Evolutionary conservation across 2,113 vertebrate genomes (phyloP).

Genomic region (Myrmecobius fasciatus): DNA sequence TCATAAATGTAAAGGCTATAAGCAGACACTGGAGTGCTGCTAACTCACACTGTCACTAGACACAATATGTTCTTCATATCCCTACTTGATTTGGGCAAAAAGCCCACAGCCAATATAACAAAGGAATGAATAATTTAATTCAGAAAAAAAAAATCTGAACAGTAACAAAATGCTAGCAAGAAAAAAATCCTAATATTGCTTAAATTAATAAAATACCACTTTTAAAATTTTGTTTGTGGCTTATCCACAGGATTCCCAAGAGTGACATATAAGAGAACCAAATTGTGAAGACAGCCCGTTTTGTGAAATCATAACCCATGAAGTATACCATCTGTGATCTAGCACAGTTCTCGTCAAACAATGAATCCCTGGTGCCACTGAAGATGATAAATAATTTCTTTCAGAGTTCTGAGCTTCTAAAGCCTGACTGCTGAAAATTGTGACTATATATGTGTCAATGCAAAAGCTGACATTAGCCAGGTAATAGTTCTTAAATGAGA

Average conservation of each 20-base stretch:
- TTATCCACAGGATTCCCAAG: slow-evolving; percentile 13
- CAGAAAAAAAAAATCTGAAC: neutral
- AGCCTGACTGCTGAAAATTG: slow-evolving; percentile 12
- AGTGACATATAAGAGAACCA: slow-evolving; percentile 29
- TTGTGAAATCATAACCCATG: slow-evolving; percentile 42
- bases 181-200: neutral
- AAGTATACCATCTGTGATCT: slow-evolving; percentile 14
- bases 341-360: slow-evolving; percentile 29
- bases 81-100: neutral
- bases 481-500: neutral
- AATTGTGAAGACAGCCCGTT: slow-evolving; percentile 25
- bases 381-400: neutral
- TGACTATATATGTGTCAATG: neutral
- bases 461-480: neutral
- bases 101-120: neutral
- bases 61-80: neutral
- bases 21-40: neutral
- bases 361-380: neutral
- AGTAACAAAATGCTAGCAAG: neutral
- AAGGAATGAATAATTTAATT: neutral
- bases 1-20: neutral
- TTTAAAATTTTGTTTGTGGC: slow-evolving; percentile 16
- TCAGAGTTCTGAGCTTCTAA: slow-evolving; percentile 24
- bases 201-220: neutral
- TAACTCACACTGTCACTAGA: neutral